phyloP scores from a whole-genome alignment of 2,113 vertebrate species.

The Machaerirhynchus nigripectus region DNA sequence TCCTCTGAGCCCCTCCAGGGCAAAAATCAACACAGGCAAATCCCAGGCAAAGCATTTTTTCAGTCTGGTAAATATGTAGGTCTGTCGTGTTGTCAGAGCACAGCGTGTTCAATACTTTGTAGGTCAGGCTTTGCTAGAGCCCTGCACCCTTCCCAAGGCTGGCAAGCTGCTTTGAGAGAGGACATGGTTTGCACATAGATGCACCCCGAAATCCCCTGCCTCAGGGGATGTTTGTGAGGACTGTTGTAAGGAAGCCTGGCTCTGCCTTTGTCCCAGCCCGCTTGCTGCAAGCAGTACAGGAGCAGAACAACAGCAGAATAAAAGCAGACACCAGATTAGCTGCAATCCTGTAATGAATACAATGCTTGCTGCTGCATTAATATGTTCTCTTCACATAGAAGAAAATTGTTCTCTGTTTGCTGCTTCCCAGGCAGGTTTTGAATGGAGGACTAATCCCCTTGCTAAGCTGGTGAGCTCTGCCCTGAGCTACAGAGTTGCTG shows the following conservation, averaged over 20 bases:
- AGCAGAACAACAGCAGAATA: conserved; percentile 35
- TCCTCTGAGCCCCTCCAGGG: background rate
- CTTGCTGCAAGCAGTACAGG: conserved; percentile 30
- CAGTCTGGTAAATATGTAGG: conserved; percentile 6
- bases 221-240: background rate
- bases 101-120: background rate
- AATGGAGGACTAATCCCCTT: conserved; percentile 32
- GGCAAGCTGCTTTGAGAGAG: background rate
- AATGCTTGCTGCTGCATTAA: conserved; percentile 35
- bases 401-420: conserved; percentile 1
- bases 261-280: background rate
- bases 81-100: background rate
- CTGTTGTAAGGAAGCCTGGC: background rate
- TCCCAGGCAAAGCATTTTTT: background rate
- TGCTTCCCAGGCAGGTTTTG: conserved; percentile 30
- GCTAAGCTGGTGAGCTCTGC: conserved; percentile 1
- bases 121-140: background rate
- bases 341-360: conserved; percentile 59
- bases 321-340: conserved; percentile 59
- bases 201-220: background rate
- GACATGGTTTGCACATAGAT: background rate
- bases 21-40: background rate
- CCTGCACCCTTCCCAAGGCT: background rate
- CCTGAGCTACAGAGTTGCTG: background rate
- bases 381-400: conserved; percentile 1